Conservation (phyloP, 2,113 vertebrate genomes). For the Odontophorus gujanensis region DNA sequence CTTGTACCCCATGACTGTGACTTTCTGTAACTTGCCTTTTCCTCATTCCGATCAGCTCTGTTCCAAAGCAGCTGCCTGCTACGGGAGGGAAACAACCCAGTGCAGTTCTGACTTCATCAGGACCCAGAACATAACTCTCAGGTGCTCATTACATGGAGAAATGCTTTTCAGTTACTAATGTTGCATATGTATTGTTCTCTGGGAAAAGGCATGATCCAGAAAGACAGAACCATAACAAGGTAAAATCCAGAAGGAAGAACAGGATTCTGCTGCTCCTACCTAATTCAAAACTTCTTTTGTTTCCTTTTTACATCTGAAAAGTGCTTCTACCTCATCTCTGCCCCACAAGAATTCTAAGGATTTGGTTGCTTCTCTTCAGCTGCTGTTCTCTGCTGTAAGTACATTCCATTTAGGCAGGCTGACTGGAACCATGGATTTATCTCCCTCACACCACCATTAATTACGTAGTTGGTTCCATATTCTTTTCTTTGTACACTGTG, state of each 20-base stretch:
- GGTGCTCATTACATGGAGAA: background rate
- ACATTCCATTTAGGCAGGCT: background rate
- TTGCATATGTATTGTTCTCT: background rate
- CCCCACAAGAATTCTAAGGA: background rate
- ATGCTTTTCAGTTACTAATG: background rate
- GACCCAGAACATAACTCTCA: background rate
- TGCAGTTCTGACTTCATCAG: accelerated
- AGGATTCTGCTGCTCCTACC: background rate
- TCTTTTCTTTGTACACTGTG: background rate
- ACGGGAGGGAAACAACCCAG: background rate
- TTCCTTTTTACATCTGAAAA: background rate
- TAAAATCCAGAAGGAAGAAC: background rate
- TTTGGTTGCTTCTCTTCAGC: background rate
- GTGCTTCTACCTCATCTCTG: background rate
- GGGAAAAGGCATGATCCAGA: background rate
- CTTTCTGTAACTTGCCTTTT: background rate
- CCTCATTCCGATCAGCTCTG: background rate
- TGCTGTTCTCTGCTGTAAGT: background rate
- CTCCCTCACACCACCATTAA: background rate
- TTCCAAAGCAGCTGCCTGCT: background rate
- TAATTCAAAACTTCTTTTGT: background rate
- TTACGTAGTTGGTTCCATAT: accelerated
- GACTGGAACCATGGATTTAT: background rate
- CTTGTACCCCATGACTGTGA: background rate
- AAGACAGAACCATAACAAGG: background rate